Percentiles rank a stretch among this genome's conserved stretches.
These are phyloP conservation scores for Zaprionus lachaisei DNA, from an alignment of 1,140 invertebrate genomes.

Conservation along the genomic window DNA sequence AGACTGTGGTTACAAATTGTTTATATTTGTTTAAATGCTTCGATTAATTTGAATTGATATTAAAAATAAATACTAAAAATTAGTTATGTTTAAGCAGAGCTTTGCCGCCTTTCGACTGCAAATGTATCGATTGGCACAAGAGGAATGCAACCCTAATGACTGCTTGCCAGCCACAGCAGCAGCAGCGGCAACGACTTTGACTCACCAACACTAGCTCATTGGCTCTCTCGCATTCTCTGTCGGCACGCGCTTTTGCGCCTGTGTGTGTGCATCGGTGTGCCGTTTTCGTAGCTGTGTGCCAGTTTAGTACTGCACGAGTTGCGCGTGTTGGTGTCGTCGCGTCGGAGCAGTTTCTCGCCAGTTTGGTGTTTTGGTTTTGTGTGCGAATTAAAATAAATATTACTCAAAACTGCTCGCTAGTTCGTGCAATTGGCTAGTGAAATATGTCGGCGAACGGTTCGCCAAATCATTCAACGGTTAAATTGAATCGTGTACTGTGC, in stretches of 20 bases:
- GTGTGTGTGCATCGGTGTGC: conserved; percentile 33
- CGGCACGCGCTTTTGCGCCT: conserved; percentile 15
- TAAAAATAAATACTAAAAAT: neutral
- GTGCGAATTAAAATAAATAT: conserved; percentile 37
- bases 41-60: neutral
- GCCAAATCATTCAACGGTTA: conserved; percentile 10
- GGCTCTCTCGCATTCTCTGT: conserved; percentile 47
- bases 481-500: conserved; percentile 46
- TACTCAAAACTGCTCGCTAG: conserved; percentile 28
- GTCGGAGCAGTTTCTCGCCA: conserved; percentile 39
- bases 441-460: conserved; percentile 25
- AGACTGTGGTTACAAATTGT: neutral
- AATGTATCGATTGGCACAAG: conserved; percentile 1
- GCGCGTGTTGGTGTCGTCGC: conserved; percentile 52
- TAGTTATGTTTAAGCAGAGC: neutral
- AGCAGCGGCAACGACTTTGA: neutral
- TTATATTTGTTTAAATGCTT: neutral
- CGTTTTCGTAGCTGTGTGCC: conserved; percentile 42
- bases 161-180: conserved; percentile 9
- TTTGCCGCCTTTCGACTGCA: neutral
- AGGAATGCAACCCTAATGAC: conserved; percentile 51
- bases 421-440: conserved; percentile 20
- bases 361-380: conserved; percentile 32
- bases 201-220: conserved; percentile 18
- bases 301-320: conserved; percentile 48